Evolutionary conservation across 2,113 vertebrate species (phyloP).

Genomic region (Microtus richardsoni): DNA sequence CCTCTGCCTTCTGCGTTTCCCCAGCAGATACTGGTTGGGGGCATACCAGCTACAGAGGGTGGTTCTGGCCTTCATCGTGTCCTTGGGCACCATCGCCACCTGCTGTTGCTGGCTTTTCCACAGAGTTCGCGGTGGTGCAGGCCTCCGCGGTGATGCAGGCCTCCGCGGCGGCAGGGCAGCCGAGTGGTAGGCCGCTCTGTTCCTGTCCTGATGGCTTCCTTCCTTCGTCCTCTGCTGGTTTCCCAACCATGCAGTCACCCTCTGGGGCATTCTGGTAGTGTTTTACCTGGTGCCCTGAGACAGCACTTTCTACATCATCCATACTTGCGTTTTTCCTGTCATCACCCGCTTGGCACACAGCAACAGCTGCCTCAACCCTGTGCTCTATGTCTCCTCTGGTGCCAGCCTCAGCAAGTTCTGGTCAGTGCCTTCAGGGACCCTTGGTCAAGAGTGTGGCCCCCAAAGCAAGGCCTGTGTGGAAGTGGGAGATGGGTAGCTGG

Average conservation of each 20-base stretch:
- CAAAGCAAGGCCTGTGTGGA: background rate
- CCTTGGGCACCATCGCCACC: slow-evolving; percentile 57
- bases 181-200: slow-evolving; percentile 45
- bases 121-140: background rate
- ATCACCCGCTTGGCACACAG: slow-evolving; percentile 76
- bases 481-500: background rate
- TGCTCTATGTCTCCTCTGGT: slow-evolving; percentile 72
- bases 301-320: slow-evolving; percentile 58
- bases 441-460: background rate
- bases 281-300: slow-evolving; percentile 55
- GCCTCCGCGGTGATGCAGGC: background rate
- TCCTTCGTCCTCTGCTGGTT: slow-evolving; percentile 79
- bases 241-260: slow-evolving; percentile 75
- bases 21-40: slow-evolving; percentile 47
- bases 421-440: slow-evolving; percentile 29
- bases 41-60: slow-evolving; percentile 79
- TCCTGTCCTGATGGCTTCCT: slow-evolving; percentile 55
- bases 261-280: slow-evolving; percentile 78
- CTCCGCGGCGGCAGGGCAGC: background rate
- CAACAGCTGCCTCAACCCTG: slow-evolving; percentile 79
- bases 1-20: slow-evolving; percentile 74
- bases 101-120: slow-evolving; percentile 73
- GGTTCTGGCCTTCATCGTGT: slow-evolving; percentile 69
- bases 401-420: slow-evolving; percentile 42
- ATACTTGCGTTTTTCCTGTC: slow-evolving; percentile 62